Percentiles rank a stretch among this genome's conserved stretches.
phyloP scores from a whole-genome alignment of 2,797 vertebrate species.

The Champsocephalus esox region DNA sequence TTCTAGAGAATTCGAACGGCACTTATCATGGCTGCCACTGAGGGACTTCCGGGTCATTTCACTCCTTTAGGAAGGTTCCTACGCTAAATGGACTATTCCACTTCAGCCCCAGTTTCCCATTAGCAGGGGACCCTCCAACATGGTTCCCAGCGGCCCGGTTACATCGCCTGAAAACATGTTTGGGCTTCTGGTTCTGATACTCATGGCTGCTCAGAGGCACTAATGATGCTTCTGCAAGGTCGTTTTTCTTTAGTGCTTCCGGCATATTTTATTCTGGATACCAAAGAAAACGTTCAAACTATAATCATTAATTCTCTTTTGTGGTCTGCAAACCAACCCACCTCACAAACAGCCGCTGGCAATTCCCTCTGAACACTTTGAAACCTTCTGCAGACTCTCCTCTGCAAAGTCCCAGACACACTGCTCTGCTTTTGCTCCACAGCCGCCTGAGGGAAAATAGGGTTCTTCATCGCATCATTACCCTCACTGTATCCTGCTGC shows the following conservation, averaged over 20 bases:
- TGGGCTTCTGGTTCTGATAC: slow-evolving; percentile 3
- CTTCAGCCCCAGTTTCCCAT: not conserved
- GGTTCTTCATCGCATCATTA: slow-evolving; percentile 14
- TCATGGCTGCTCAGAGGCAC: slow-evolving; percentile 9
- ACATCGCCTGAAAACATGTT: slow-evolving; percentile 35
- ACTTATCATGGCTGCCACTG: too few relatives aligned
- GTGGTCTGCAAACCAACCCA: slow-evolving; percentile 24
- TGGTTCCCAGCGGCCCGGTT: slow-evolving; percentile 17
- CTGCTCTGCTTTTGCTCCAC: slow-evolving; percentile 13
- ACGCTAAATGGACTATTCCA: too few relatives aligned
- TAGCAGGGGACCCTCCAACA: slow-evolving; percentile 4
- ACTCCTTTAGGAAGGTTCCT: too few relatives aligned
- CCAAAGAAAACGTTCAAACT: slow-evolving; percentile 23
- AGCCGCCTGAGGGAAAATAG: slow-evolving; percentile 6
- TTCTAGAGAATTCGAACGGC: too few relatives aligned
- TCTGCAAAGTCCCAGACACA: slow-evolving; percentile 12
- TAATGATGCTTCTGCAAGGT: slow-evolving; percentile 32
- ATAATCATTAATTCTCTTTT: slow-evolving; percentile 40
- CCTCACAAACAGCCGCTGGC: slow-evolving; percentile 36
- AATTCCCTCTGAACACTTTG: slow-evolving; percentile 29
- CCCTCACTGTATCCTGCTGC: not conserved
- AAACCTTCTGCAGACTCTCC: slow-evolving; percentile 31
- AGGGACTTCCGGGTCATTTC: too few relatives aligned
- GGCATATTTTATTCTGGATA: slow-evolving; percentile 53
- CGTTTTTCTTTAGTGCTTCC: slow-evolving; percentile 27